These are phyloP conservation scores for Xenopus borealis DNA, from an alignment of 2,113 vertebrate species.

Conservation along the genomic window DNA sequence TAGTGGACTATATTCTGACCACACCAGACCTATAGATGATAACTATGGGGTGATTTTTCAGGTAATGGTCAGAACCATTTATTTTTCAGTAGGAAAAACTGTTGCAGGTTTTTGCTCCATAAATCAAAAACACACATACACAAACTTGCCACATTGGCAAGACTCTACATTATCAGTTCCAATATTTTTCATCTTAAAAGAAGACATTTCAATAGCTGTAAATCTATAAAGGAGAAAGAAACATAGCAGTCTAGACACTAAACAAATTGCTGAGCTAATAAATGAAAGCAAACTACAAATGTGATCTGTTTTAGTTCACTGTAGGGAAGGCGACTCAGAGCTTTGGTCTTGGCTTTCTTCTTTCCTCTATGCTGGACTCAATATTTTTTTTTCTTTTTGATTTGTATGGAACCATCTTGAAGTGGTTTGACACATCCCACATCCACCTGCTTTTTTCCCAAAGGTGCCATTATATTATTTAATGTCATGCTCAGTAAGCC, in stretches of 20 bases:
- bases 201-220: too few species aligned
- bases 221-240: neutral
- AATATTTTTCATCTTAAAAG: too few species aligned
- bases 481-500: slow-evolving; percentile 19
- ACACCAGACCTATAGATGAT: too few species aligned
- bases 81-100: too few species aligned
- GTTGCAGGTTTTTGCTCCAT: too few species aligned
- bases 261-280: neutral
- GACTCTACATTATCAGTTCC: too few species aligned
- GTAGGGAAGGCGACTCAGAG: neutral
- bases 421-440: slow-evolving; percentile 18
- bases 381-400: neutral
- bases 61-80: too few species aligned
- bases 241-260: neutral
- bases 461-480: slow-evolving; percentile 14
- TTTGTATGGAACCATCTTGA: neutral
- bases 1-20: too few species aligned
- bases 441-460: slow-evolving; percentile 1
- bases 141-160: too few species aligned
- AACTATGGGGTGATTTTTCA: too few species aligned
- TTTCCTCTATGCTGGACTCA: neutral
- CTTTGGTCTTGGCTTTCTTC: slow-evolving; percentile 4
- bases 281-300: neutral
- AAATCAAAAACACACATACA: too few species aligned
- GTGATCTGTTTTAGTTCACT: neutral